A percentile compares a stretch with the other conserved stretches of the same genome.
Evolutionary conservation across 2,113 vertebrate species (phyloP).

Genomic region (Trinectes maculatus): DNA sequence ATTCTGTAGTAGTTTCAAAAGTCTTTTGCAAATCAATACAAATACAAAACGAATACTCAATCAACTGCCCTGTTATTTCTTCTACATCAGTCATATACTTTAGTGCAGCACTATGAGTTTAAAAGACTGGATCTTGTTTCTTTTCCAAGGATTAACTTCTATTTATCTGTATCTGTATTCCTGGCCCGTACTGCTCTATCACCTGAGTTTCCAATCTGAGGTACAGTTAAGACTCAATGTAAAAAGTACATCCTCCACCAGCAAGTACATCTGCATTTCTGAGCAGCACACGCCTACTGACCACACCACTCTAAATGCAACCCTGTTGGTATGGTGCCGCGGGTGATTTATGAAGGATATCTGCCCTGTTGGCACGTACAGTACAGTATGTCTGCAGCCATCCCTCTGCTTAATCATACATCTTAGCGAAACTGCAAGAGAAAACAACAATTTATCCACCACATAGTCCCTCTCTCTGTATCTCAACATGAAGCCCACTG

Average conservation of each 20-base stretch:
- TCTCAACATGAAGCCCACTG: not conserved
- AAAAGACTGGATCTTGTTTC: too few species aligned
- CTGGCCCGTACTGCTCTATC: not conserved
- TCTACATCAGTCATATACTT: too few species aligned
- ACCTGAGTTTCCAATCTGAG: not conserved
- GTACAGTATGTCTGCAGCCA: constrained; percentile 11
- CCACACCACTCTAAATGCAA: not conserved
- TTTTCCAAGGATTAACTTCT: not conserved
- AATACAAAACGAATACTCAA: too few species aligned
- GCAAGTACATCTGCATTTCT: not conserved
- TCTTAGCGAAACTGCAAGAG: constrained; percentile 9
- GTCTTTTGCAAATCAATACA: too few species aligned
- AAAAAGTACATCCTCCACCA: not conserved
- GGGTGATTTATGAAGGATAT: constrained; percentile 9
- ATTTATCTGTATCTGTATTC: not conserved
- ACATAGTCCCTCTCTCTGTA: constrained; percentile 29
- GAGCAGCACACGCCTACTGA: not conserved
- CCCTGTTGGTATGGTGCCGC: not conserved
- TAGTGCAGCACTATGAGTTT: too few species aligned
- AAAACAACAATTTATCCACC: constrained; percentile 49
- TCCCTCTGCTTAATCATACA: constrained; percentile 35
- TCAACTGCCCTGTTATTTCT: too few species aligned
- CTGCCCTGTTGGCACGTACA: not conserved
- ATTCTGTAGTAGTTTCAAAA: too few species aligned
- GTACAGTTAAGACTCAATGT: not conserved